Evolutionary conservation across 2,888 invertebrate genomes (phyloP), one percentile per base, ranked within the genome.

Genomic region (Caenorhabditis macrosperma): DNA sequence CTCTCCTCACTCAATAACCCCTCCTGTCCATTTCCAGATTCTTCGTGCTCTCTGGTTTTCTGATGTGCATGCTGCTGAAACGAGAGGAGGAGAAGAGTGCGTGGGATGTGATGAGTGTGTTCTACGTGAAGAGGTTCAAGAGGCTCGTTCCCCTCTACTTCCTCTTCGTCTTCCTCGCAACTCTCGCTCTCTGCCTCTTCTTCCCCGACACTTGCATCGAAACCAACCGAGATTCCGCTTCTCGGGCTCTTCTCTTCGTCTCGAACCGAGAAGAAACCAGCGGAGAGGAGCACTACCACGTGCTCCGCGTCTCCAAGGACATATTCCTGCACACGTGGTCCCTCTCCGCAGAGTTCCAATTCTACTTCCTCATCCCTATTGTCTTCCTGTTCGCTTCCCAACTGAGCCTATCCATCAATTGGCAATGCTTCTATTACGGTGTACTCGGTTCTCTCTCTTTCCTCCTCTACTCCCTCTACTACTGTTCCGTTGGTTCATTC

Each of bases 291-390:
- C 72, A 72, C 55, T 64, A 59, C 61, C 33, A 50, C 24, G 41
- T 60, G 61, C 52, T 78, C 6, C 30, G 50, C 26, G 35, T 64
- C 28, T 69, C 77, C 22, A 48, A 57, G 0, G 71, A 68, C 33
- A 63, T 71, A 38, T 78, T 78, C 64, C 64, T 71, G 20, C 77
- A 78, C 57, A 78, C 77, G 3, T 78, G 77, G 77, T 78, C 77
- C 15, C 24, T 78, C 20, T 61, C 69, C 15, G 69, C 71, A 3
- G 77, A 78, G 35, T 64, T 78, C 20, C 77, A 78, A 41, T 78
- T 64, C 50, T 78, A 78, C 50, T 63, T 77, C 17, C 17, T 77
- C 4, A 59, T 68, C 28, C 76, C 76, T 4, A 38, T 63, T 30
- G 54, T 77, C 12, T 68, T 46, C n/a, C 4, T 69, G 5, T 7